Evolutionary conservation across 92 coral and sea anemone genomes (phyloP).

Genomic region (Heteractis magnifica): DNA sequence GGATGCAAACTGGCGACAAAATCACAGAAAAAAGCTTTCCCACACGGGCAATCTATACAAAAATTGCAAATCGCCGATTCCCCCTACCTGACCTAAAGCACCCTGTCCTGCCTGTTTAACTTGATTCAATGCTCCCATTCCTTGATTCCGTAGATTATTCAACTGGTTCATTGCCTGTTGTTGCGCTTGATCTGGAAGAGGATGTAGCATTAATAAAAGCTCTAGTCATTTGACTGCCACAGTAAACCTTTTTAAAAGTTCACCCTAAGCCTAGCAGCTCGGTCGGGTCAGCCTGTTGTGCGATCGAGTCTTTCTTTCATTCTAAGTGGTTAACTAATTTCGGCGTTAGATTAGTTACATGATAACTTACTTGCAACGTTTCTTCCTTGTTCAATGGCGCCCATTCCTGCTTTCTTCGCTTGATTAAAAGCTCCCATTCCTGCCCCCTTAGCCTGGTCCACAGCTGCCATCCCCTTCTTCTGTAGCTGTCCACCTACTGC

Average conservation of each 20-base stretch:
- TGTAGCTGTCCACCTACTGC: constrained; percentile 66
- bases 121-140: constrained; percentile 85
- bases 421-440: constrained; percentile 78
- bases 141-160: constrained; percentile 76
- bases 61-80: too few species aligned
- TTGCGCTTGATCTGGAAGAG: constrained; percentile 61
- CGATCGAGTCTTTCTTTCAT: too few species aligned
- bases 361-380: constrained; percentile 55
- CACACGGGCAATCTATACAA: too few species aligned
- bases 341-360: too few species aligned
- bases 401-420: constrained; percentile 67
- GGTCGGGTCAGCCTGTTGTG: too few species aligned
- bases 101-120: constrained; percentile 68
- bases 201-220: neutral
- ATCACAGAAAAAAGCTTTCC: too few species aligned
- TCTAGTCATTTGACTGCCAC: too few species aligned
- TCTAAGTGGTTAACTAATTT: too few species aligned
- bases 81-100: constrained; percentile 39
- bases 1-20: too few species aligned
- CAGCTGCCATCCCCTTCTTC: constrained; percentile 71
- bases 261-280: too few species aligned
- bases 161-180: constrained; percentile 86
- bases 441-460: constrained; percentile 58
- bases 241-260: too few species aligned
- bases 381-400: constrained; percentile 64